Evolutionary conservation across 2,113 vertebrate species (phyloP).

Genomic region (Seriola dumerili): DNA sequence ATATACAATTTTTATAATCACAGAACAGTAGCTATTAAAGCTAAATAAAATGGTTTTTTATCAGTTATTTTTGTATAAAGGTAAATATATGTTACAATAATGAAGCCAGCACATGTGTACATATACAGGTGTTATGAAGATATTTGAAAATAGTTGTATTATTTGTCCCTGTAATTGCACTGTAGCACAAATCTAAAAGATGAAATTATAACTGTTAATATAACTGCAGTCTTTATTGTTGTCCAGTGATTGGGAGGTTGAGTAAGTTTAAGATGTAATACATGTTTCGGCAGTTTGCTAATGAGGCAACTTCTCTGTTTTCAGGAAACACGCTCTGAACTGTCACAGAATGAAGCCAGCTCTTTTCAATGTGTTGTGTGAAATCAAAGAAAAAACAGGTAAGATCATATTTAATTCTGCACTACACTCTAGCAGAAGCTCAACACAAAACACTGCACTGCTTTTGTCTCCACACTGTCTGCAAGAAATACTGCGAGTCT

Average conservation of each 20-base stretch:
- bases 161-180: not conserved
- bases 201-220: not conserved
- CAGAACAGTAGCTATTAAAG: not conserved
- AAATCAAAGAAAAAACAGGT: conserved; percentile 99
- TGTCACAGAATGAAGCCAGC: conserved; percentile 99
- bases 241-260: not conserved
- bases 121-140: not conserved
- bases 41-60: not conserved
- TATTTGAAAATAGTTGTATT: not conserved
- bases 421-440: not conserved
- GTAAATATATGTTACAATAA: not conserved
- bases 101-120: not conserved
- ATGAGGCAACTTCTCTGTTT: conserved; percentile 80
- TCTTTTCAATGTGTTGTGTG: conserved; percentile 98
- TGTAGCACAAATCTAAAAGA: not conserved
- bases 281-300: conserved; percentile 13
- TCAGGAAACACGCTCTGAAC: conserved; percentile 98
- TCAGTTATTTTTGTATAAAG: not conserved
- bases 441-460: not conserved
- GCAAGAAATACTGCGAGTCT: not conserved
- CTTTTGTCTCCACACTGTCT: not conserved
- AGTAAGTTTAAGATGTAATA: not conserved
- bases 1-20: not conserved
- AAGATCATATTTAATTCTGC: conserved; percentile 55
- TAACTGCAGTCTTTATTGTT: not conserved